Conservation (phyloP, 2,113 vertebrate genomes). For the Psittacus erithacus region DNA sequence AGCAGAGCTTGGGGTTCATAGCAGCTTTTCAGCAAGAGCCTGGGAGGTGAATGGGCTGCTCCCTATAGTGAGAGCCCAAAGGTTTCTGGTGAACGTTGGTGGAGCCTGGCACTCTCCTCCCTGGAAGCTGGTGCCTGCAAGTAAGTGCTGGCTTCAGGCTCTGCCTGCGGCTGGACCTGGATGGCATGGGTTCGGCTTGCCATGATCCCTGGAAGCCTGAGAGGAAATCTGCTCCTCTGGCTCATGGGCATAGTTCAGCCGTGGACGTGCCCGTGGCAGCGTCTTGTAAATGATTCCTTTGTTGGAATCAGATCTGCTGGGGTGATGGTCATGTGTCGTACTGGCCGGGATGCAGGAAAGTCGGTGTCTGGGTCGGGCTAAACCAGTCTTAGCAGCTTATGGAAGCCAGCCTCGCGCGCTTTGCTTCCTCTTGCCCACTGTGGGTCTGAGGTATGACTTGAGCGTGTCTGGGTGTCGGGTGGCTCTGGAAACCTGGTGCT, state of each 20-base stretch:
- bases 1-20: neutral
- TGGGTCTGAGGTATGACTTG: neutral
- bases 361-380: neutral
- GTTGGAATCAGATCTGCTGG: constrained; percentile 19
- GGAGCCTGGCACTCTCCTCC: neutral
- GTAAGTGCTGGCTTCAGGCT: rapidly evolving
- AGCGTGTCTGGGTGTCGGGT: neutral
- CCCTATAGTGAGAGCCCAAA: rapidly evolving
- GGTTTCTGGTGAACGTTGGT: neutral
- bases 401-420: rapidly evolving
- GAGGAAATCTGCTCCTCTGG: neutral
- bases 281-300: constrained; percentile 61
- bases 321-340: constrained; percentile 23
- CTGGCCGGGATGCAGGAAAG: neutral
- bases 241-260: constrained; percentile 14
- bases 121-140: rapidly evolving
- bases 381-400: neutral
- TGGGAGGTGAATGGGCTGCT: neutral
- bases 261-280: neutral
- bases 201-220: too few relatives aligned
- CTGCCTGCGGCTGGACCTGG: neutral
- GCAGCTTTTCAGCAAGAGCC: neutral
- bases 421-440: rapidly evolving
- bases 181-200: rapidly evolving
- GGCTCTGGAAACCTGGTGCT: neutral